Evolutionary conservation across 92 coral and sea anemone species (phyloP), one percentile per base, ranked within the genome.

Genomic region (Palythoa grandis): DNA sequence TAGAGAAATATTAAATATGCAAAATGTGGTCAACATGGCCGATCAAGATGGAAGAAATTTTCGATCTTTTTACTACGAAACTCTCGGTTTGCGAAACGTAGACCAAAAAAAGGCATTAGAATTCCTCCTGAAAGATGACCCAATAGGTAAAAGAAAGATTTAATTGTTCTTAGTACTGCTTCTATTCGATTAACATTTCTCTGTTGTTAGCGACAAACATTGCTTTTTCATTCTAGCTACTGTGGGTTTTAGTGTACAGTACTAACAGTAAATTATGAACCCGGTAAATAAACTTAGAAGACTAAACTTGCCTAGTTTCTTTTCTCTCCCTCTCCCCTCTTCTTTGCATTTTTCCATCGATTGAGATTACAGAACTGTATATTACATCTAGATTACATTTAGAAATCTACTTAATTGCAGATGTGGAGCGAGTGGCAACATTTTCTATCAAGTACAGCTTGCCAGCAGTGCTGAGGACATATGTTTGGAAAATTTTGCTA

Each of bases 61-160:
- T 75, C 93, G 99, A 71, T 86, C 97, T 1, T 95, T 93, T 86
- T 96, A 96, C 76, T 96, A 96, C 87, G 98, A 96, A 52, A 95
- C 95, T 61, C 89, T 96, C 53, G 99, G 99, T 6, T 85, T 96
- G 24, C 84, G 96, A 83, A 95, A 95, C 76, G 99, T 96, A 20
- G 98, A 96, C 52, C 99, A 95, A 89, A 92, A 92, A 69, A 96
- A 96, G 82, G 99, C 99, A 2, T 83, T 96, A 76, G 98, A 94
- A 43, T 88, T 96, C 78, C 89, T 96, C 20, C 88, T 96, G 47
- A 96, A 96, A 74, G 97, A 95, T 86, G 93, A 96, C 37, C 94
- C 94, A 50, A 93, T 96, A 87, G 99, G 99, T 95, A 86, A 73
- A 58, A 15, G n/a, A 66, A 38, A 37, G 16, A 23, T 47, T 7